A percentile compares a stretch with the other conserved stretches of the same genome.
Evolutionary conservation across 2,113 vertebrate genomes (phyloP).

Genomic region (Poeciliopsis occidentalis): DNA sequence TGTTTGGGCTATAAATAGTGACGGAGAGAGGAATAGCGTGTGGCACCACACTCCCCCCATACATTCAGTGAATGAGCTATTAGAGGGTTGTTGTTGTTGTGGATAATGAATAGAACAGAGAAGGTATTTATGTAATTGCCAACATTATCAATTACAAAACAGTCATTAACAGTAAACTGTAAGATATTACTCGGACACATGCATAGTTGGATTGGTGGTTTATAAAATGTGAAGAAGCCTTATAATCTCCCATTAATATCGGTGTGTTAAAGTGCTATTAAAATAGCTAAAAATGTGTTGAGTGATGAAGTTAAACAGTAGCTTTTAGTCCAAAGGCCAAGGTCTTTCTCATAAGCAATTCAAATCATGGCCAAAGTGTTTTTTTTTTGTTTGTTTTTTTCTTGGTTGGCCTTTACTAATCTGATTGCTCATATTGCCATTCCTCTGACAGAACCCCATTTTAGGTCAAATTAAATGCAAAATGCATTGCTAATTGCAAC

Average conservation of each 20-base stretch:
- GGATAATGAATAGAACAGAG: slow-evolving; percentile 56
- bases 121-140: slow-evolving; percentile 49
- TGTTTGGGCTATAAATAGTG: slow-evolving; percentile 83
- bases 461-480: slow-evolving; percentile 62
- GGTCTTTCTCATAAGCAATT: slow-evolving; percentile 60
- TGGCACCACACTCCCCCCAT: slow-evolving; percentile 21
- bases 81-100: slow-evolving; percentile 52
- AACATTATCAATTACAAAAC: slow-evolving; percentile 58
- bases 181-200: slow-evolving; percentile 38
- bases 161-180: slow-evolving; percentile 48
- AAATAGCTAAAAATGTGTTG: slow-evolving; percentile 13
- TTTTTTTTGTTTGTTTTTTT: too few relatives aligned
- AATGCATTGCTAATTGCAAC: slow-evolving; percentile 52
- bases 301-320: slow-evolving; percentile 37
- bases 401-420: too few relatives aligned
- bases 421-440: too few relatives aligned
- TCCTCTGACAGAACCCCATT: too few relatives aligned
- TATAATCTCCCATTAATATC: slow-evolving; percentile 17
- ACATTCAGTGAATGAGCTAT: slow-evolving; percentile 46
- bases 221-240: background rate
- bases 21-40: slow-evolving; percentile 55
- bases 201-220: slow-evolving; percentile 5
- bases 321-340: slow-evolving; percentile 35
- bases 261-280: slow-evolving; percentile 11
- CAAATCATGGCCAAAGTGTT: slow-evolving; percentile 48